phyloP scores from a whole-genome alignment of 2,113 vertebrate species.

The Mixornis gularis region DNA sequence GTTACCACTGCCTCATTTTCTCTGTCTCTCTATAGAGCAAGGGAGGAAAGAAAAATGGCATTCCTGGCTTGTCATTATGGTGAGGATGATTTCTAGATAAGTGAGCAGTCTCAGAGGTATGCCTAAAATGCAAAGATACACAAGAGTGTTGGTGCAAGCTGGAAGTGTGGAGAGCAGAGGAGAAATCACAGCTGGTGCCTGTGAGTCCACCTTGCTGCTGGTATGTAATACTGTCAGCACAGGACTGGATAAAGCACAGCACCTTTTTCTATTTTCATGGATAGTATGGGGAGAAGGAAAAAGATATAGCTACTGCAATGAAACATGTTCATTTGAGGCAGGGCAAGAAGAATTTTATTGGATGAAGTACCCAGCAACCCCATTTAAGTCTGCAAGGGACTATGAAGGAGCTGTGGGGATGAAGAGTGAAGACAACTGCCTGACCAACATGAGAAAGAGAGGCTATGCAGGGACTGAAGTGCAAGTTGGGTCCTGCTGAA shows the following conservation, averaged over 20 bases:
- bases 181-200: neutral
- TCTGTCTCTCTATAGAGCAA: neutral
- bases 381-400: neutral
- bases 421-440: rapidly evolving
- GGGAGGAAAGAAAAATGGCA: neutral
- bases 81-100: neutral
- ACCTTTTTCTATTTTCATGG: neutral
- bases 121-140: neutral
- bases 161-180: neutral
- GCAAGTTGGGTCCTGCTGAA: neutral
- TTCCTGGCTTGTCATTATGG: neutral
- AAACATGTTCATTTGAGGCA: neutral
- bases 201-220: rapidly evolving
- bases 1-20: neutral
- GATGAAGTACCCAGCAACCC: neutral
- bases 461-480: neutral
- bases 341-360: neutral
- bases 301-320: rapidly evolving
- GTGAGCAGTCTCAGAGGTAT: neutral
- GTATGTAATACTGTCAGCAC: neutral
- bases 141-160: neutral
- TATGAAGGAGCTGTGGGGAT: neutral
- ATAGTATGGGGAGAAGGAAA: neutral
- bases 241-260: neutral
- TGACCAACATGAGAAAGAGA: neutral